Base-by-base conservation (phyloP, 2,888 invertebrate species). In the Drosophila formosana region DNA sequence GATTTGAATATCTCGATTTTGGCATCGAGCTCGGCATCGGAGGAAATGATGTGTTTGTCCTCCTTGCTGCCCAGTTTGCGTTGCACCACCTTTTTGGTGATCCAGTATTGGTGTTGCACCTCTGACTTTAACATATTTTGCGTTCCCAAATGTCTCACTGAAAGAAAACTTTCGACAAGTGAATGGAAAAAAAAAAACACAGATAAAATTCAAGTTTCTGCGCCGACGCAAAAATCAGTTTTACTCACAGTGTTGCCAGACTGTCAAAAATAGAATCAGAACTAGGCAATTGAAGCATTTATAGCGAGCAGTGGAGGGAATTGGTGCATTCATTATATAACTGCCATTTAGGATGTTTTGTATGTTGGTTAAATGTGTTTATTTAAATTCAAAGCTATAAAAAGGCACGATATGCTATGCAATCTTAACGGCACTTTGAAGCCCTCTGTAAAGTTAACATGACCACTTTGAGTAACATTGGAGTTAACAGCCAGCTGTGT, bases 101-200 rank as follows among this genome's bases (percentile, higher is more conserved):
- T 96, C 99, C 99, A 99, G 93, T 97, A 99, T 83, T 98, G 98
- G 93, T 98, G 97, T 92, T 98, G 97, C 95, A 98, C 96, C 90
- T 95, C 95, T 0, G 91, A 91, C 65, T 92, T 92, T 62, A 92
- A 77, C 92, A 92, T 92, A 67, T 84, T 89, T 75, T 37, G 30
- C n/a, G 37, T 37, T 11, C 37, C n/a, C 43, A 61, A 66, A 18
- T 18, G 18, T 63, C 61, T 65, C 49, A 56, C 62, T 66, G 60
- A 55, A 39, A 61, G 57, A 67, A 76, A 62, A 74, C 74, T 28
- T 45, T 52, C 26, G 30, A 28, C 66, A 45, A 55, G 37, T 37
- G 37, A 37, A 37, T n/a, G 71, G 55, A 62, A 71, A 65, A 67
- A 71, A 65, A 67, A 71, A 65, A 65, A 75, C 46, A 34, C 45